phyloP scores from a whole-genome alignment of 2,797 vertebrate species.

The Notoglanidium macrostoma region DNA sequence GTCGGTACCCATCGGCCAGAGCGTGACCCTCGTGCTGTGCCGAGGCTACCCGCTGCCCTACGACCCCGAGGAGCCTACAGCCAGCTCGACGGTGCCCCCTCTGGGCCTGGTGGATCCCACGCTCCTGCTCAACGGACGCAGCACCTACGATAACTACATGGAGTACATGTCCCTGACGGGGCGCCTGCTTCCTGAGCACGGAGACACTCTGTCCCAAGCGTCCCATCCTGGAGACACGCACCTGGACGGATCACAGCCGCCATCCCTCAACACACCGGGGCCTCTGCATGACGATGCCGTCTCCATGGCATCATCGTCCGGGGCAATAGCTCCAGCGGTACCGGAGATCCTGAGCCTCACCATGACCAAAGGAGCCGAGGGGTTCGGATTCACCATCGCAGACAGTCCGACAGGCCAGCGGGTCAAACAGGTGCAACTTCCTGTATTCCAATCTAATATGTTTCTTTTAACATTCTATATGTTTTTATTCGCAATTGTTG shows the following conservation, averaged over 20 bases:
- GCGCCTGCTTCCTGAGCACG: conserved; percentile 89
- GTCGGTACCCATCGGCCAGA: conserved; percentile 97
- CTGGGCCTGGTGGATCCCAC: conserved; percentile 92
- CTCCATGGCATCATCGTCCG: conserved; percentile 95
- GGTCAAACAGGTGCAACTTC: conserved; percentile 85
- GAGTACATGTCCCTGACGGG: conserved; percentile 98
- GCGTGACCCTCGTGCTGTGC: conserved; percentile 96
- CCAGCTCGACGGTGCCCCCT: conserved; percentile 87
- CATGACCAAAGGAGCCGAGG: conserved; percentile 97
- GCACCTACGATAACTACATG: conserved; percentile 97
- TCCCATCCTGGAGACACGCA: conserved; percentile 92
- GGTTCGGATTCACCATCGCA: conserved; percentile 98
- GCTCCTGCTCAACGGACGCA: conserved; percentile 90
- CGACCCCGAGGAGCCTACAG: conserved; percentile 90
- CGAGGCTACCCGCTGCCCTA: conserved; percentile 97
- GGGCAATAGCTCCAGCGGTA: conserved; percentile 81
- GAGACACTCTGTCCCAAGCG: conserved; percentile 81
- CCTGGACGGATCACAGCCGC: conserved; percentile 90
- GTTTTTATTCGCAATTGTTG: not conserved
- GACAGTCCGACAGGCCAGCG: conserved; percentile 98
- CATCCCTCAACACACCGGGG: conserved; percentile 76
- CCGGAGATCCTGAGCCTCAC: conserved; percentile 95
- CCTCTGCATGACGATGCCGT: conserved; percentile 89
- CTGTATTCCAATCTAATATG: not conserved
- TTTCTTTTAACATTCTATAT: not conserved